Conservation (phyloP, 2,113 vertebrate species). For the Sebastes schlegelii region DNA sequence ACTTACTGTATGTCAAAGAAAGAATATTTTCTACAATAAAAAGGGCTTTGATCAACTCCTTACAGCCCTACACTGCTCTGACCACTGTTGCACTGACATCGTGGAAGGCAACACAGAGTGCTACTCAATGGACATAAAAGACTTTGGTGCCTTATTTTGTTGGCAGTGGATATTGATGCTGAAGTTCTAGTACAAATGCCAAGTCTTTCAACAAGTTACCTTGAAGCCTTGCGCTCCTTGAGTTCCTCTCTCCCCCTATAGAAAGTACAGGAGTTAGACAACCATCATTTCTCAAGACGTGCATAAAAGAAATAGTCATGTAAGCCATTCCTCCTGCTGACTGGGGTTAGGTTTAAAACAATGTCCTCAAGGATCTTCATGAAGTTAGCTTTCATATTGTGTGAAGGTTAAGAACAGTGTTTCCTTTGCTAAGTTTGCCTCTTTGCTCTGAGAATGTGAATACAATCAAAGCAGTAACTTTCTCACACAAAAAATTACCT, state of each 20-base stretch:
- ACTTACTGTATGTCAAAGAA: conserved; percentile 12
- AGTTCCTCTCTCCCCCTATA: conserved; percentile 87
- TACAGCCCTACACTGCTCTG: neutral
- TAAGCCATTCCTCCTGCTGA: conserved; percentile 40
- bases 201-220: conserved; percentile 79
- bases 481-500: neutral
- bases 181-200: conserved; percentile 25
- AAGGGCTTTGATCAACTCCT: conserved; percentile 12
- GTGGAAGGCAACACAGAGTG: neutral
- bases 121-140: neutral
- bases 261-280: conserved; percentile 45
- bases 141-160: conserved; percentile 6
- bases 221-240: conserved; percentile 88
- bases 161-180: conserved; percentile 13
- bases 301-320: conserved; percentile 34
- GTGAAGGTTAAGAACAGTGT: conserved; percentile 52
- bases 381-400: conserved; percentile 36
- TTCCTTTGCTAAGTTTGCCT: conserved; percentile 32
- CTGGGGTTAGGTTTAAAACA: conserved; percentile 10
- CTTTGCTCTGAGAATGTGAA: conserved; percentile 17
- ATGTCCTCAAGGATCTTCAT: conserved; percentile 42
- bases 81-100: neutral
- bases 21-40: neutral
- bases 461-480: conserved; percentile 34
- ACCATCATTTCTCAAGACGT: conserved; percentile 24